Evolutionary conservation across 2,888 invertebrate genomes (phyloP).

Genomic region (Machimus rusticus): DNA sequence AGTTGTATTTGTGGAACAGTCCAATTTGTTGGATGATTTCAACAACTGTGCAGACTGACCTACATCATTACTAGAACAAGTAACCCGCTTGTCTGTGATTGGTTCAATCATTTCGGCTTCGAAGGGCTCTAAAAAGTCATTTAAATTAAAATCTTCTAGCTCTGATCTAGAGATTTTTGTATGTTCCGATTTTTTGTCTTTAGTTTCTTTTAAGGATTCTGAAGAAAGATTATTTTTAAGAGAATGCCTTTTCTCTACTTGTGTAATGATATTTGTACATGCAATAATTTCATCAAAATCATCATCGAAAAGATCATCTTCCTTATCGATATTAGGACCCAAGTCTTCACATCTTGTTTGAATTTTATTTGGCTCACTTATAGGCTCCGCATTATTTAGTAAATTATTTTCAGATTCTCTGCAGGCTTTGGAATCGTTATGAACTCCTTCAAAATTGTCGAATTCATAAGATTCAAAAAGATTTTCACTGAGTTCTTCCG

Average conservation of each 20-base stretch:
- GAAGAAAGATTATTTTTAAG: not conserved
- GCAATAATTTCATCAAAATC: conserved; percentile 49
- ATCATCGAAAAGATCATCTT: conserved; percentile 48
- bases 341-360: not conserved
- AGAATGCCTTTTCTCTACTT: conserved; percentile 36
- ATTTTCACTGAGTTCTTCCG: not conserved
- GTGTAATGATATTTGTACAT: conserved; percentile 43
- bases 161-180: conserved; percentile 37
- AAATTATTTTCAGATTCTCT: not conserved
- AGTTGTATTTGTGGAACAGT: not conserved
- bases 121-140: conserved; percentile 65
- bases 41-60: not conserved
- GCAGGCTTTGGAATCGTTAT: not conserved
- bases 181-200: not conserved
- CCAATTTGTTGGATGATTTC: not conserved
- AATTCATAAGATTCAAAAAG: conserved; percentile 8
- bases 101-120: conserved; percentile 54
- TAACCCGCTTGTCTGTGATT: not conserved
- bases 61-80: not conserved
- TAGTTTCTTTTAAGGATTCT: not conserved
- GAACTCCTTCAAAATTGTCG: conserved; percentile 15
- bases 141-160: conserved; percentile 63
- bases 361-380: not conserved
- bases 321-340: not conserved
- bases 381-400: not conserved